Percentiles rank a stretch among this genome's conserved stretches.
Conservation (phyloP, 2,797 vertebrate genomes). For the Chrysocyon brachyurus region DNA sequence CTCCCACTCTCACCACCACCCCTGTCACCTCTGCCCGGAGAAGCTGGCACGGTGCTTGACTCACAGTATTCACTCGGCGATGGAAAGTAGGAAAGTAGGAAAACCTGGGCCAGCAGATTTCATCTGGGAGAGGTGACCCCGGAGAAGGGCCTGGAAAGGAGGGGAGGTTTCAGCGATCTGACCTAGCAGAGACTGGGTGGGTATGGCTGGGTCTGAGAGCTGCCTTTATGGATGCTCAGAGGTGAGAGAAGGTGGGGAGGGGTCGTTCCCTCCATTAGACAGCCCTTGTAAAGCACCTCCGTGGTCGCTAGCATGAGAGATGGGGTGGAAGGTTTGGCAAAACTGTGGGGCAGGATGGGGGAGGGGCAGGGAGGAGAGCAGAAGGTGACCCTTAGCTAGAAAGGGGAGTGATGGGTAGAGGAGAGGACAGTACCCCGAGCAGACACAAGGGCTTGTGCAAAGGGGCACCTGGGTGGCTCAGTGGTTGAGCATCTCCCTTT, state of each 20-base stretch:
- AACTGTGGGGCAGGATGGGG: not conserved
- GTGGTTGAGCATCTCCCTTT: no score
- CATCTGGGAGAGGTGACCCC: not conserved
- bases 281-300: not conserved
- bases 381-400: not conserved
- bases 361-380: not conserved
- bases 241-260: not conserved
- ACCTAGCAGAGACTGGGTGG: not conserved
- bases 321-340: not conserved
- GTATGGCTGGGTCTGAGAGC: not conserved
- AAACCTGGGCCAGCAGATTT: not conserved
- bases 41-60: not conserved
- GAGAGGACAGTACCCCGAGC: not conserved
- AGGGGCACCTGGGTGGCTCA: no score
- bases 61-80: rapidly evolving
- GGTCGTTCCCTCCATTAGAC: rapidly evolving
- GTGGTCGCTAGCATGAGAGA: not conserved
- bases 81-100: not conserved
- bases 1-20: not conserved
- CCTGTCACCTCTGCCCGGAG: not conserved
- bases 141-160: slow-evolving; percentile 10
- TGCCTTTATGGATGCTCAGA: not conserved
- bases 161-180: not conserved
- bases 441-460: not conserved
- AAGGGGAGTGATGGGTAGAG: not conserved